Percentiles rank a stretch among this genome's conserved stretches.
These are phyloP conservation scores for Mustela lutreola DNA, from an alignment of 2,113 vertebrate species.

Conservation along the genomic window DNA sequence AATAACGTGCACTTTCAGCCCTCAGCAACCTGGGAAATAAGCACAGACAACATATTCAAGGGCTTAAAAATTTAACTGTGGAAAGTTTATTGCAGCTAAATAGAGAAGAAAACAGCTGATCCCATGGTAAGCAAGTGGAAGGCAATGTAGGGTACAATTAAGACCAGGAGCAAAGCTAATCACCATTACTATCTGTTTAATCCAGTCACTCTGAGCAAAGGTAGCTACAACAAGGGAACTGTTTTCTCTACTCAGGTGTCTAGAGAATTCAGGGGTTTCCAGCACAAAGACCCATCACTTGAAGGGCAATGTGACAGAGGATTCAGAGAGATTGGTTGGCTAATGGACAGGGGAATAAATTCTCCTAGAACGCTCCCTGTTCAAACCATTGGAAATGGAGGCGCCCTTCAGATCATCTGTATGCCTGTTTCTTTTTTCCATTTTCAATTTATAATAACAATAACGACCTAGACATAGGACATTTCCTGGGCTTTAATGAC, in stretches of 20 bases:
- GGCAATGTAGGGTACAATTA: constrained; percentile 61
- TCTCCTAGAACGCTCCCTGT: constrained; percentile 72
- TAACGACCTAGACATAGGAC: constrained; percentile 88
- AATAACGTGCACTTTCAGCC: constrained; percentile 44
- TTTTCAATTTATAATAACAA: constrained; percentile 86
- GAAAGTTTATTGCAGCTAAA: constrained; percentile 68
- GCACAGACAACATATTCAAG: constrained; percentile 58
- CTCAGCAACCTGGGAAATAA: constrained; percentile 46
- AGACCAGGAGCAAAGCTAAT: constrained; percentile 52
- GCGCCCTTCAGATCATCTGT: constrained; percentile 79
- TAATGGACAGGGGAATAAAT: constrained; percentile 83
- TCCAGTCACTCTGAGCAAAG: constrained; percentile 53
- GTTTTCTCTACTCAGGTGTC: constrained; percentile 4
- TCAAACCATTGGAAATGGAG: constrained; percentile 79
- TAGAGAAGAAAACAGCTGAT: constrained; percentile 66
- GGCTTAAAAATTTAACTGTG: constrained; percentile 69
- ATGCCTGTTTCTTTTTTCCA: constrained; percentile 83
- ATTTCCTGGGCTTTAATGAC: constrained; percentile 90
- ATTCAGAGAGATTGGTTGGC: constrained; percentile 69
- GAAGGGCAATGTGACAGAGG: constrained; percentile 68
- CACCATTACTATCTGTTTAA: neutral
- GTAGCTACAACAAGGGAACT: neutral
- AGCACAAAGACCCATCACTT: constrained; percentile 77
- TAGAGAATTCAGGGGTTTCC: constrained; percentile 58
- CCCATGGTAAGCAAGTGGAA: constrained; percentile 44